Base-by-base conservation (phyloP, 2,888 invertebrate species). In the Cryptus armator region DNA sequence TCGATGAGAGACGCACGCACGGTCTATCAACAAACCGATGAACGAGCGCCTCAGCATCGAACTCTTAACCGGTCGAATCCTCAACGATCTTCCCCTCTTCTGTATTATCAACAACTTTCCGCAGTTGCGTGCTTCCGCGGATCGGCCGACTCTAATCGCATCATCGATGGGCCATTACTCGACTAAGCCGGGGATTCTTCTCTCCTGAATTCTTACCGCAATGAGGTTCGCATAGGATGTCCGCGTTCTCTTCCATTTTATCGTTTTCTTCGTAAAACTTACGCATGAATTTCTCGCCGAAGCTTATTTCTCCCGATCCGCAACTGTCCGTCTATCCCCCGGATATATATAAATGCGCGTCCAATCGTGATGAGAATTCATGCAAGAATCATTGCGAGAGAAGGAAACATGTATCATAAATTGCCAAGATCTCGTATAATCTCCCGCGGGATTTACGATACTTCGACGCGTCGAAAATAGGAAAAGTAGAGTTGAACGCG, bases 121-220 rank as follows among this genome's bases (percentile, higher is more conserved):
- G 44, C n/a, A 62, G 74, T 80, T 66, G 62, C 72, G 72, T 51
- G 51, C 64, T 53, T 29, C 53, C 79, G 32, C 16, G 43, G 64
- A 66, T 80, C 64, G 72, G 43, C 37, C 51, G 48, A 56, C 37
- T 32, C 64, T 80, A 72, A 80, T 74, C 74, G 74, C 74, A 74
- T 74, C 74, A 74, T 74, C 59, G 74, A 74, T 74, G 74, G 62
- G 48, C 74, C 74, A 74, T 74, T 74, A 64, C 48, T 74, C 48
- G 32, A 64, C 74, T 74, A 74, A 74, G 74, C 74, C 46, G 62
- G 48, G 53, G 53, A 2, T n/a, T n/a, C n/a, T n/a, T n/a, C n/a
- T 24, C 59, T 48, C 48, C 9, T 16, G 44, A 62, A 64, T 62
- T 62, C 64, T 62, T 53, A 3, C 46, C 74, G 37, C 24, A 43